Evolutionary conservation across 2,797 vertebrate species (phyloP).

Genomic region (Coracias cyanogaster): DNA sequence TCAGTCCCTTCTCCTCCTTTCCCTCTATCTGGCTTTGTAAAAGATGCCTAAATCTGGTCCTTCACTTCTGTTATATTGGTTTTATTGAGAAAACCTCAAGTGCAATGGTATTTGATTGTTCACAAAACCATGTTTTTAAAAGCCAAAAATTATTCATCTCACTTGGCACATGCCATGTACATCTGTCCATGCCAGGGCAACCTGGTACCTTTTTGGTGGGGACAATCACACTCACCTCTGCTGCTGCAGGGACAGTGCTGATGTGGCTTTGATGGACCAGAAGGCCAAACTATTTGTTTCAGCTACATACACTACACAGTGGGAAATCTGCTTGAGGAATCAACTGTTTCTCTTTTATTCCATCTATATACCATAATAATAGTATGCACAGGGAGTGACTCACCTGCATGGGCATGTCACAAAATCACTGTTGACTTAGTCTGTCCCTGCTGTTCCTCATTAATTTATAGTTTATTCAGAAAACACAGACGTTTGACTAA

Average conservation of each 20-base stretch:
- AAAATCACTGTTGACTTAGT: neutral
- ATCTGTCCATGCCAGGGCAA: neutral
- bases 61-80: neutral
- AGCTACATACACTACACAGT: neutral
- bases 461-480: neutral
- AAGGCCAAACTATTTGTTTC: neutral
- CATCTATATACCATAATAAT: neutral
- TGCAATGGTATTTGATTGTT: neutral
- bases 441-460: neutral
- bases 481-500: neutral
- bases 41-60: neutral
- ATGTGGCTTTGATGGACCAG: neutral
- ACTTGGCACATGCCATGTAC: rapidly evolving
- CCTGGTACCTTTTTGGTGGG: neutral
- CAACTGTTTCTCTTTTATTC: neutral
- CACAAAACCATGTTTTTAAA: neutral
- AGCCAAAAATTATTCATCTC: neutral
- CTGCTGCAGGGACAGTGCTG: neutral
- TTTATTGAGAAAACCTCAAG: neutral
- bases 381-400: neutral
- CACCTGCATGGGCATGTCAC: neutral
- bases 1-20: neutral
- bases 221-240: neutral
- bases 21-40: neutral
- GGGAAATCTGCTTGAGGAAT: neutral